Evolutionary conservation across 2,797 vertebrate species (phyloP).

Genomic region (Trematomus bernacchii): DNA sequence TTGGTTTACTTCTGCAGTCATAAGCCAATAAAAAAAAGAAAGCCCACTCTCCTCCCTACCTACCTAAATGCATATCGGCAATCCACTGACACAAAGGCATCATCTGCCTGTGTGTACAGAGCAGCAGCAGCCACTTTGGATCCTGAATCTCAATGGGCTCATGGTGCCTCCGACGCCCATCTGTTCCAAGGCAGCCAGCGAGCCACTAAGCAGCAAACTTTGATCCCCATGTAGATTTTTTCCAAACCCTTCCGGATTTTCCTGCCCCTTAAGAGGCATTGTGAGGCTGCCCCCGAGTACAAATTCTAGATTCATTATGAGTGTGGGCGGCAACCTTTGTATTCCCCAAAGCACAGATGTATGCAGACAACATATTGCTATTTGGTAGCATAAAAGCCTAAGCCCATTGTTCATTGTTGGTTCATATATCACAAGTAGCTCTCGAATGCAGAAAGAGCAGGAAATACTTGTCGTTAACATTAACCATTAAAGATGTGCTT

Average conservation of each 20-base stretch:
- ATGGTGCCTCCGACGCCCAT: constrained; percentile 86
- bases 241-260: constrained; percentile 86
- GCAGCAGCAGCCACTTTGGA: constrained; percentile 87
- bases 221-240: constrained; percentile 87
- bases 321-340: constrained; percentile 84
- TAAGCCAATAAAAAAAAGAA: constrained; percentile 57
- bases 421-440: constrained; percentile 76
- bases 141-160: constrained; percentile 87
- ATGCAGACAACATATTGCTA: constrained; percentile 85
- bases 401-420: constrained; percentile 81
- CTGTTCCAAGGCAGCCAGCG: constrained; percentile 85
- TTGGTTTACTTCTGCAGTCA: constrained; percentile 66
- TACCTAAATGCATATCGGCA: constrained; percentile 82
- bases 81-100: constrained; percentile 82
- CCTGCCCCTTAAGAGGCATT: constrained; percentile 83
- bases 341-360: constrained; percentile 84
- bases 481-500: constrained; percentile 59
- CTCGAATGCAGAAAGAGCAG: constrained; percentile 52
- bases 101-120: constrained; percentile 83
- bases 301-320: constrained; percentile 87
- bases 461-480: constrained; percentile 65
- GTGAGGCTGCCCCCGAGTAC: constrained; percentile 81
- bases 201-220: constrained; percentile 86
- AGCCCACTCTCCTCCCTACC: constrained; percentile 70
- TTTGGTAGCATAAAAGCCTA: constrained; percentile 82